Evolutionary conservation across 2,888 invertebrate genomes (phyloP), one percentile per base, ranked within the genome.

Genomic region (Rugalucina vietnamica): DNA sequence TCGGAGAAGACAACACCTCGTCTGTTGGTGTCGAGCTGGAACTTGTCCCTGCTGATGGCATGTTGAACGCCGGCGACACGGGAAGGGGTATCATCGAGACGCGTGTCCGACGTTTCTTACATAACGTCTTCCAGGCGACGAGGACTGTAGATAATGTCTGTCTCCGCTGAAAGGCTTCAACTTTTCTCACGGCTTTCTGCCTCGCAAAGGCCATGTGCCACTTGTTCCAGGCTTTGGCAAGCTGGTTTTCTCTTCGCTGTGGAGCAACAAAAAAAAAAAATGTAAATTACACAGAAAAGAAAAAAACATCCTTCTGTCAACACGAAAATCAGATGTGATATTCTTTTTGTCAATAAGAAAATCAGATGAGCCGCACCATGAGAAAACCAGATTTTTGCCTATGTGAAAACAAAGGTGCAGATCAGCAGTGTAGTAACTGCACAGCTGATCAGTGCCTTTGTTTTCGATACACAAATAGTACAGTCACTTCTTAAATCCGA

Each of bases 181-280:
- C 87, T 29, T 85, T 85, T 34, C 85, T 78, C 36, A 85, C 76
- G 10, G 90, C 85, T 34, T 83, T 85, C 32, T 79, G 49, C 76
- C 81, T 86, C 3, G 85, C 88, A 81, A 80, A 91, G n/a, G 88
- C 91, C 29, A 89, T 60, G 72, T 91, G 89, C 92, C 92, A 92
- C 54, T 72, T 87, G 24, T 75, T 84, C 92, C 92, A 92, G n/a
- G 81, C 81, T 18, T 60, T 60, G 54, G 83, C 39, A 50, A 85
- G 82, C 43, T 89, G 78, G 18, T 84, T 84, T 50, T 92, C 91
- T 65, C 86, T 88, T 57, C 76, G 74, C 84, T 82, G 79, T 1
- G 76, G 65, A 57, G 12, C 18, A 5, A 32, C 14, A 39, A 18
- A 10, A 65, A 43, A 5, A 34, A 21, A 69, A 27, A 37, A 21